Evolutionary conservation across 2,888 invertebrate genomes (phyloP), one percentile per base, ranked within the genome.

Genomic region (Habroteleia sp.): DNA sequence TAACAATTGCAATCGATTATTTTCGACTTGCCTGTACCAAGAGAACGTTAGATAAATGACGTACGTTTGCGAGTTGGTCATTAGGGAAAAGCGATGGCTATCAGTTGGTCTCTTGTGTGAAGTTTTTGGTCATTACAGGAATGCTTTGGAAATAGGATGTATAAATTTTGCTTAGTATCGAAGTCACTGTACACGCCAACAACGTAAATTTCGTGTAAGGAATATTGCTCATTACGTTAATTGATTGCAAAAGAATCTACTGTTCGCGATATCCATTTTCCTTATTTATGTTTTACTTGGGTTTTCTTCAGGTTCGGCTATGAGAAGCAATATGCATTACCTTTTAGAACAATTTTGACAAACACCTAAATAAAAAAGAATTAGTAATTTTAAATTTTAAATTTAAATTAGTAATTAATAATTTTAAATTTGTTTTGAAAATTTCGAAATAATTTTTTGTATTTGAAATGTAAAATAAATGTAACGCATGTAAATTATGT

Each of bases 71-170:
- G 48, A 65, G 58, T 73, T 35, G 60, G 73, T 66, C 73, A 73
- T 73, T 73, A 73, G 73, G 66, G 66, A 73, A 60, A 73, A 73
- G 52, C 73, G 73, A 60, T 52, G 60, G n/a, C 66, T 66, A 73
- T 66, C 73, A 46, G 66, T 54, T 44, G 60, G 73, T 66, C 73
- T 60, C 73, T 60, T 44, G 73, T 65, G 65, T 65, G 65, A 73
- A 73, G 73, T 66, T 73, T 66, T 73, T 60, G 73, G 65, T 66
- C 65, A 73, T 73, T 73, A 73, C 48, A 65, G 58, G 65, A 65
- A 60, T 66, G 73, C 73, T 58, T 63, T 73, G 73, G 60, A 73
- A 73, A 73, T 73, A 73, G 65, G 52, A 39, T 46, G 60, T 60
- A 65, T 73, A 66, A 73, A 73, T 73, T 73, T 58, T 44, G 50